A percentile compares a stretch with the other conserved stretches of the same genome.
Evolutionary conservation across 2,888 invertebrate species (phyloP).

Genomic region (Heliconius ismenius): DNA sequence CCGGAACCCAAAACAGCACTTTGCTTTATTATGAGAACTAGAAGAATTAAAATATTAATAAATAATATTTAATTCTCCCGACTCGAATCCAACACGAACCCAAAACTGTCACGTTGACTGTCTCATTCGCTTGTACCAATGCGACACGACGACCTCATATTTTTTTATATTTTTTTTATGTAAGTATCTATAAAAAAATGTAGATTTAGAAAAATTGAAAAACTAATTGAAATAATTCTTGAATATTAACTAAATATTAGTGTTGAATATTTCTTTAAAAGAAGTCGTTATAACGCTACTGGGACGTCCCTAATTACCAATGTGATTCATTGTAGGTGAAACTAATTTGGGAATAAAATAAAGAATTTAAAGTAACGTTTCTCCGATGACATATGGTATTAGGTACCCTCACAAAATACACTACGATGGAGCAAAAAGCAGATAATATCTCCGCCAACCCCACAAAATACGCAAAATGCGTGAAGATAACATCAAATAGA

Average conservation of each 20-base stretch:
- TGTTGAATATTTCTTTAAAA: not conserved
- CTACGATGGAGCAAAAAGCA: not conserved
- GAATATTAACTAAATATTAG: not conserved
- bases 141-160: no score
- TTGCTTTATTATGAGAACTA: no score
- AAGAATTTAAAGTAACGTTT: not conserved
- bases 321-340: not conserved
- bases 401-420: no score
- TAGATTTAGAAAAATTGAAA: not conserved
- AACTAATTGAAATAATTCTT: not conserved
- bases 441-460: not conserved
- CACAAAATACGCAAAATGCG: not conserved
- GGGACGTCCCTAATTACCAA: not conserved
- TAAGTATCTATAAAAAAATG: no score
- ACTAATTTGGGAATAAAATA: not conserved
- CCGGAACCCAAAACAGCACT: no score
- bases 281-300: not conserved
- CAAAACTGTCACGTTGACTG: no score
- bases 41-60: no score
- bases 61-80: no score
- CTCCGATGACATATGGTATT: not conserved
- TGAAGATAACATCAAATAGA: not conserved
- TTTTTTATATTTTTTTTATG: no score
- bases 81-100: no score
- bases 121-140: no score